Evolutionary conservation across 2,888 invertebrate species (phyloP).

Genomic region (Coelopa pilipes): DNA sequence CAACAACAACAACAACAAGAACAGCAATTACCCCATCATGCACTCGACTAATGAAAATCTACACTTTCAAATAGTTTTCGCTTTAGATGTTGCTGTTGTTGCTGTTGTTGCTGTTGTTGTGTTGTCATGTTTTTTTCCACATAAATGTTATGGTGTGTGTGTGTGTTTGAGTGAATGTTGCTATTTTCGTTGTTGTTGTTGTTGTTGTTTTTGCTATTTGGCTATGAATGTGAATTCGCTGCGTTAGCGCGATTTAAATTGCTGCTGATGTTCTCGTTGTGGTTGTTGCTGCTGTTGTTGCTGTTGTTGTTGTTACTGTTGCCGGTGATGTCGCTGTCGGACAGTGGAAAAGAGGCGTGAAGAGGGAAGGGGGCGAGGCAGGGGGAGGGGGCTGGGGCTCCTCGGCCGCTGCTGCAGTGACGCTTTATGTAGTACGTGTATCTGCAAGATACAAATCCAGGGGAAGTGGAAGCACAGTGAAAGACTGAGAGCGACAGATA

Average conservation of each 20-base stretch:
- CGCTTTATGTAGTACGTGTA: background rate
- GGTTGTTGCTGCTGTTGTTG: background rate
- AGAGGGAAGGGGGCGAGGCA: background rate
- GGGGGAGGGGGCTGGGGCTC: background rate
- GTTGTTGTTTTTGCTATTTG: background rate
- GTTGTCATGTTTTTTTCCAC: background rate
- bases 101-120: too few species aligned
- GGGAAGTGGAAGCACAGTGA: too few species aligned
- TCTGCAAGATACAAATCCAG: conserved; percentile 16
- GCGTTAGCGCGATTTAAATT: conserved; percentile 13
- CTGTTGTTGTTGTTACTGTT: background rate
- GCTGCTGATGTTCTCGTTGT: background rate
- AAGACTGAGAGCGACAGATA: too few species aligned
- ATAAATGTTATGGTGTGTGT: too few species aligned
- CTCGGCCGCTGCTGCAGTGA: background rate
- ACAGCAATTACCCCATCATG: too few species aligned
- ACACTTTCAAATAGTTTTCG: too few species aligned
- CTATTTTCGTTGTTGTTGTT: conserved; percentile 14
- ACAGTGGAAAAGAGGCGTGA: background rate
- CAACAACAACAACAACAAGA: too few species aligned
- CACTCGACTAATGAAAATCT: too few species aligned
- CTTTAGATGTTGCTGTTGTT: too few species aligned
- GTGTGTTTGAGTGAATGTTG: too few species aligned
- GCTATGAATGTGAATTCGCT: conserved; percentile 15
- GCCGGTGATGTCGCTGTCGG: background rate